phyloP scores from a whole-genome alignment of 2,113 vertebrate species.

The Psilopsiagon aymara region DNA sequence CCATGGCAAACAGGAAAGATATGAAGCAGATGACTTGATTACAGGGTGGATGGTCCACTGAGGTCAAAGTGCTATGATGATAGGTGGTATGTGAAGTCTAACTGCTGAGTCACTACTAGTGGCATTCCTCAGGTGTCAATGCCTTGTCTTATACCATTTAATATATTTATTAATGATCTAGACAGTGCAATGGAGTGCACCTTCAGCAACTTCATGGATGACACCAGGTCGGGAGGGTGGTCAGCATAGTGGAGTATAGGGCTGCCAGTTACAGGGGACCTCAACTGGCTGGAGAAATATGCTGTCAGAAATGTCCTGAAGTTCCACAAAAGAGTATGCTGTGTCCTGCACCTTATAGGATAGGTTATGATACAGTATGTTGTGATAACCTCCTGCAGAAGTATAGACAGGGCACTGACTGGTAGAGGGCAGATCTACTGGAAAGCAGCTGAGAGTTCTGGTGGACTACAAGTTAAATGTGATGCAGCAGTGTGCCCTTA shows the following conservation, averaged over 20 bases:
- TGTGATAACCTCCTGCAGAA: neutral
- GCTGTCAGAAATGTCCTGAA: neutral
- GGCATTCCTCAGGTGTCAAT: neutral
- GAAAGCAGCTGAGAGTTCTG: neutral
- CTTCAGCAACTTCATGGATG: neutral
- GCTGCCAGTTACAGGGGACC: neutral
- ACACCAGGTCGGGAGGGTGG: neutral
- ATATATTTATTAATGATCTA: neutral
- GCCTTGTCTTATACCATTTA: neutral
- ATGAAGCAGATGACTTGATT: neutral
- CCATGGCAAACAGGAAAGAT: neutral
- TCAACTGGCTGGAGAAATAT: neutral
- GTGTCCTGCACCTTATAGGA: neutral
- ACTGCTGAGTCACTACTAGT: neutral
- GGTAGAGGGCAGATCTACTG: neutral
- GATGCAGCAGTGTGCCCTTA: neutral
- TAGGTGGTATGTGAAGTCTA: neutral
- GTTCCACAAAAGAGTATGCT: neutral
- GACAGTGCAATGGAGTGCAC: neutral
- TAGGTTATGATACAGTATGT: neutral
- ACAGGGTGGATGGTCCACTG: neutral
- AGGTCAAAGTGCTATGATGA: fast-evolving
- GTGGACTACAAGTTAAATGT: neutral
- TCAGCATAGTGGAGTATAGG: neutral
- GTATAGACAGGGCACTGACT: neutral